phyloP scores from a whole-genome alignment of 2,797 vertebrate species.

The Enteromius afrohamiltoni region DNA sequence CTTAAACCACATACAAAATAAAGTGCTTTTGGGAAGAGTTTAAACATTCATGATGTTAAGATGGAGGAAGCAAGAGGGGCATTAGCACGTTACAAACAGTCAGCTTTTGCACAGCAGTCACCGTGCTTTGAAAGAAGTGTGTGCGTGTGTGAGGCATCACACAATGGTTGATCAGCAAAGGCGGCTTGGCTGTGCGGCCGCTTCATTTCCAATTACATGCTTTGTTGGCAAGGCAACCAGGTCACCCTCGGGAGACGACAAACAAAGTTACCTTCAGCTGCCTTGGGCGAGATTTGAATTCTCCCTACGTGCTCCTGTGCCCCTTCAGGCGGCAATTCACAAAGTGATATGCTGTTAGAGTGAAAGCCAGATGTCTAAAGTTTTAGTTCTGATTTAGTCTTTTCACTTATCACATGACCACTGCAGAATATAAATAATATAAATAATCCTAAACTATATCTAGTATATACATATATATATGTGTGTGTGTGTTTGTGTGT shows the following conservation, averaged over 20 bases:
- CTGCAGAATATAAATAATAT: background rate
- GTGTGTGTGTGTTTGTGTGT: background rate
- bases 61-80: slow-evolving; percentile 14
- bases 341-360: background rate
- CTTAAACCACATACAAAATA: slow-evolving; percentile 32
- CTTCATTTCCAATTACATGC: slow-evolving; percentile 52
- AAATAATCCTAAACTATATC: background rate
- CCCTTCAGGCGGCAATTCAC: background rate
- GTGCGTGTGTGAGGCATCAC: slow-evolving; percentile 26
- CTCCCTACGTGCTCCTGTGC: background rate
- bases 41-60: slow-evolving; percentile 47
- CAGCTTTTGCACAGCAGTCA: slow-evolving; percentile 18
- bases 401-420: background rate
- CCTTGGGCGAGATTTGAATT: slow-evolving; percentile 36
- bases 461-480: no score
- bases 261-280: slow-evolving; percentile 54
- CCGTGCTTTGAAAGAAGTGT: background rate
- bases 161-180: slow-evolving; percentile 38
- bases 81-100: slow-evolving; percentile 14
- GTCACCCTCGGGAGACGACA: slow-evolving; percentile 50
- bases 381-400: background rate
- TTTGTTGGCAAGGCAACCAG: slow-evolving; percentile 55
- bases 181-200: slow-evolving; percentile 21
- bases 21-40: slow-evolving; percentile 41
- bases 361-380: background rate